These are phyloP conservation scores for Pelmatolapia mariae DNA, from an alignment of 2,113 vertebrate species.

Conservation along the genomic window DNA sequence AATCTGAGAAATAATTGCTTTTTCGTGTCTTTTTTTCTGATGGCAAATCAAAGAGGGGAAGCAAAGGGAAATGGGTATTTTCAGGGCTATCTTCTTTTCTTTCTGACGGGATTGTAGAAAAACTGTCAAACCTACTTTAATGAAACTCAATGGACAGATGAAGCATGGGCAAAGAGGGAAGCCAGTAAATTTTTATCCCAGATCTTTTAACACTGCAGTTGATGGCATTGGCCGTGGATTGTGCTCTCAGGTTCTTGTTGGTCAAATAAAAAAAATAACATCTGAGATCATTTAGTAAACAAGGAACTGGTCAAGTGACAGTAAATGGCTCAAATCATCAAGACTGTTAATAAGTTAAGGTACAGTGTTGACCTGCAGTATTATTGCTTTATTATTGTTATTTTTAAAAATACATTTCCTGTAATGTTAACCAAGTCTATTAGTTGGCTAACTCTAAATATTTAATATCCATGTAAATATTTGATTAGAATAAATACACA, in stretches of 20 bases:
- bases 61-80: neutral
- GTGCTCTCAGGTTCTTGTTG: neutral
- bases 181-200: fast-evolving
- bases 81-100: neutral
- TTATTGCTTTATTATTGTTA: neutral
- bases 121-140: neutral
- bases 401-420: neutral
- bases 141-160: neutral
- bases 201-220: neutral
- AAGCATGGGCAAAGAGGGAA: neutral
- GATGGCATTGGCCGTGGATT: neutral
- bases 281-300: neutral
- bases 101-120: neutral
- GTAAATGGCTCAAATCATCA: neutral
- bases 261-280: neutral
- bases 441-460: neutral
- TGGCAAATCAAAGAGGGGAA: neutral
- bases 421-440: neutral
- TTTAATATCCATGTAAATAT: neutral
- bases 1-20: neutral
- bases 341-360: neutral
- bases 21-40: neutral
- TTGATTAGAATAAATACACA: neutral
- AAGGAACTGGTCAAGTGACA: neutral
- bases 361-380: neutral